Evolutionary conservation across 2,113 vertebrate species (phyloP).

Genomic region (Sinosuthora webbiana): DNA sequence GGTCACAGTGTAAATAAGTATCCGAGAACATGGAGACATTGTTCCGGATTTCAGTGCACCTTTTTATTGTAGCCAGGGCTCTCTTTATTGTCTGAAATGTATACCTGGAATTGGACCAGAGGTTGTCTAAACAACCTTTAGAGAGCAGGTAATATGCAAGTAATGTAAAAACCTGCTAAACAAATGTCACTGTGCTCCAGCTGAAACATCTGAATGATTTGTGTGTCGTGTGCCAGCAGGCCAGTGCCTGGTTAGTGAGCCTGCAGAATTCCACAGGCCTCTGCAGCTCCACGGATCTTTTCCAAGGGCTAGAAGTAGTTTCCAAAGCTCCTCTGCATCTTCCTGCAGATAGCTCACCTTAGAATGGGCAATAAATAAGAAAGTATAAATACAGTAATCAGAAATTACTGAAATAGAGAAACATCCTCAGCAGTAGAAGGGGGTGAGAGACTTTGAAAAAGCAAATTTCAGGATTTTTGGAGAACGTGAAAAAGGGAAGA

Average conservation of each 20-base stretch:
- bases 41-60: not conserved
- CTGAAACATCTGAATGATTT: not conserved
- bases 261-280: not conserved
- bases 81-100: not conserved
- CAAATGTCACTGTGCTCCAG: not conserved
- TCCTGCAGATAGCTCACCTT: not conserved
- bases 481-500: not conserved
- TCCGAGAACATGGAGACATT: not conserved
- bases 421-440: not conserved
- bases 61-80: not conserved
- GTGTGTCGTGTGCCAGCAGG: not conserved
- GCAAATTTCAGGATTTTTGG: not conserved
- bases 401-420: not conserved
- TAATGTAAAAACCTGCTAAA: not conserved
- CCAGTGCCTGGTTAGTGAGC: not conserved
- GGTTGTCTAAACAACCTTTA: not conserved
- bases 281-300: not conserved
- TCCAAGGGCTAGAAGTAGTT: not conserved
- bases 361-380: not conserved
- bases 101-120: not conserved
- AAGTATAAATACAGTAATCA: not conserved
- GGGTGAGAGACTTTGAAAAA: not conserved
- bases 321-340: not conserved
- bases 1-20: not conserved
- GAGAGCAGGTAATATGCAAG: not conserved